These are phyloP conservation scores for Calyptommatus sinebrachiatus DNA, from an alignment of 2,113 vertebrate species.

Conservation along the genomic window DNA sequence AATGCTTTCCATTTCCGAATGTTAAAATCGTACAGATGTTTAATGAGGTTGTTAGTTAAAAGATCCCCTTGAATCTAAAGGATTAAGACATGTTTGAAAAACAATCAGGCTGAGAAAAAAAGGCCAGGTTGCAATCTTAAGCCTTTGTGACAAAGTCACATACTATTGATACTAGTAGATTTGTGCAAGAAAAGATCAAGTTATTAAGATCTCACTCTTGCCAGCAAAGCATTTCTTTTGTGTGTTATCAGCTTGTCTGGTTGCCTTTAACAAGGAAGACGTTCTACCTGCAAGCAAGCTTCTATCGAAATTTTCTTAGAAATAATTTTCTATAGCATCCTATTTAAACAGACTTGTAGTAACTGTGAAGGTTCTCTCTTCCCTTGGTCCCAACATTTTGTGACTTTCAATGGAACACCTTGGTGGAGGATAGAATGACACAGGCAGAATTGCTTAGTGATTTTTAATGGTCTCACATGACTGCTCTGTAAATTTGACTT, in stretches of 20 bases:
- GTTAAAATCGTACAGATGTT: not conserved
- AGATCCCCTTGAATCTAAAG: not conserved
- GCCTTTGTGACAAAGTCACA: not conserved
- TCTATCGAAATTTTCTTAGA: not conserved
- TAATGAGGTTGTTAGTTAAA: not conserved
- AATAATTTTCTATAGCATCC: not conserved
- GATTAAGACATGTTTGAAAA: not conserved
- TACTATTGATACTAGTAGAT: no score
- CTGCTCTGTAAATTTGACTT: not conserved
- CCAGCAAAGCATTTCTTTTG: not conserved
- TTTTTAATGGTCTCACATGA: not conserved
- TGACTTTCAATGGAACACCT: not conserved
- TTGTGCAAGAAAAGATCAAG: no score
- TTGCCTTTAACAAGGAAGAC: not conserved
- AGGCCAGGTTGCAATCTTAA: not conserved
- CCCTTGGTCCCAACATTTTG: not conserved
- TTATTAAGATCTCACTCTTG: no score
- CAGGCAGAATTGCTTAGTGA: not conserved
- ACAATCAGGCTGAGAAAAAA: not conserved
- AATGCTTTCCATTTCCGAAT: not conserved
- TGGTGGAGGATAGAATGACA: not conserved
- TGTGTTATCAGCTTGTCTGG: no score
- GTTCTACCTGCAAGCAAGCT: not conserved
- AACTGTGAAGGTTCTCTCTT: not conserved
- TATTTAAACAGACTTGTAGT: not conserved